Percentiles rank a stretch among this genome's conserved stretches.
phyloP scores from a whole-genome alignment of 2,888 invertebrate species.

The Odontomyia ornata region DNA sequence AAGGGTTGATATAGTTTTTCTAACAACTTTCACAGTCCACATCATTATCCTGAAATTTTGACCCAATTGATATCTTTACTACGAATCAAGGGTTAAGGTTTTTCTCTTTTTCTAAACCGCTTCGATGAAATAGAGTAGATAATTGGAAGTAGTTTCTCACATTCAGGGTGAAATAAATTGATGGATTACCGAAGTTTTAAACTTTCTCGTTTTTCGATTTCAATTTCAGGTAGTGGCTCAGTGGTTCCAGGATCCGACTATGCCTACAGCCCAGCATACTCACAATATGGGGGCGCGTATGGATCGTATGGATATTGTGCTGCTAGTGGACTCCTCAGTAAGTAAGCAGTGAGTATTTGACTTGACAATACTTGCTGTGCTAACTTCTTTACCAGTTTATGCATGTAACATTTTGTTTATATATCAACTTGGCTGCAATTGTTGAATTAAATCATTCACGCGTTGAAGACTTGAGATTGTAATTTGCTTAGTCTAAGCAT shows the following conservation, averaged over 20 bases:
- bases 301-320: constrained; percentile 73
- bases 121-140: too few relatives aligned
- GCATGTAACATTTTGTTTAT: too few relatives aligned
- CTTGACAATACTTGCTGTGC: constrained; percentile 55
- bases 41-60: too few relatives aligned
- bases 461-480: neutral
- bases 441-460: neutral
- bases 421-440: neutral
- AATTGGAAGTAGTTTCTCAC: too few relatives aligned
- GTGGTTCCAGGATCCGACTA: constrained; percentile 73
- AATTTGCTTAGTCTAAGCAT: neutral
- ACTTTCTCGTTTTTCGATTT: too few relatives aligned
- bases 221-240: constrained; percentile 68
- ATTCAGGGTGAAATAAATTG: too few relatives aligned
- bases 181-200: too few relatives aligned
- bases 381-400: constrained; percentile 20
- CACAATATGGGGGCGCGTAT: constrained; percentile 64
- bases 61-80: too few relatives aligned
- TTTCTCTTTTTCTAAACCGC: too few relatives aligned
- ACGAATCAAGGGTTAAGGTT: too few relatives aligned
- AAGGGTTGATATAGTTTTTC: too few relatives aligned
- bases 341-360: constrained; percentile 72
- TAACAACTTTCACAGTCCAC: too few relatives aligned
- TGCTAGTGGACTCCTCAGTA: constrained; percentile 75
- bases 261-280: constrained; percentile 77